Evolutionary conservation across 1,140 invertebrate genomes (phyloP).

Genomic region (Conus betulinus): DNA sequence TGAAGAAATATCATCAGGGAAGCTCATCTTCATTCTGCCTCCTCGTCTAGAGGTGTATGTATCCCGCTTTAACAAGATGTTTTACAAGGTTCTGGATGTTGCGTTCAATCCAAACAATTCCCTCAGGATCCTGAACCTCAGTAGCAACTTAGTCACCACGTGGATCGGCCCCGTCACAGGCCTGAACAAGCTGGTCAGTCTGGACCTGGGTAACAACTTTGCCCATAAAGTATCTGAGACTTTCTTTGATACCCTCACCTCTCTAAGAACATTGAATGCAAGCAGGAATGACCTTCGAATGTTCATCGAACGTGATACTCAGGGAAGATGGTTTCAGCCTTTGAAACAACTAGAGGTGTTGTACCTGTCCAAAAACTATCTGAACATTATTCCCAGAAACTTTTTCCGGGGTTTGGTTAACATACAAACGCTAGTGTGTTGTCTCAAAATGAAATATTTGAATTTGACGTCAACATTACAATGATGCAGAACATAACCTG

Average conservation of each 20-base stretch:
- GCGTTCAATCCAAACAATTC: slow-evolving; percentile 24
- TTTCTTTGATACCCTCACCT: slow-evolving; percentile 41
- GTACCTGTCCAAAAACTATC: slow-evolving; percentile 48
- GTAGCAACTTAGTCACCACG: slow-evolving; percentile 27
- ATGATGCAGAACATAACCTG: background rate
- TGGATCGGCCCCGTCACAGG: slow-evolving; percentile 41
- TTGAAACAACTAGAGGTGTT: slow-evolving; percentile 37
- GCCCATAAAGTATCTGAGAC: slow-evolving; percentile 14
- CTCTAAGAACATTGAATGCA: slow-evolving; percentile 20
- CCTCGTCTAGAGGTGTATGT: slow-evolving; percentile 29
- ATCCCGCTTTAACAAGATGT: slow-evolving; percentile 30
- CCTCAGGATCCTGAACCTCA: background rate
- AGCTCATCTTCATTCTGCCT: slow-evolving; percentile 15
- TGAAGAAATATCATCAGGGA: background rate
- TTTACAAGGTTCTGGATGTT: slow-evolving; percentile 3
- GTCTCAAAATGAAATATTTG: slow-evolving; percentile 34
- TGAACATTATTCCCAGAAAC: slow-evolving; percentile 19
- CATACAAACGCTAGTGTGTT: slow-evolving; percentile 39
- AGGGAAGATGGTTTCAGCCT: slow-evolving; percentile 13
- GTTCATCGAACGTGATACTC: background rate
- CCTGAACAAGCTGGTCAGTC: slow-evolving; percentile 18
- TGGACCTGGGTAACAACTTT: slow-evolving; percentile 37
- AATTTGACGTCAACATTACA: slow-evolving; percentile 37
- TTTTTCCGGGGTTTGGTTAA: slow-evolving; percentile 34
- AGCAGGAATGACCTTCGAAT: slow-evolving; percentile 34